A percentile compares a stretch with the other conserved stretches of the same genome.
These are phyloP conservation scores for Trichogramma dendrolimi DNA, from an alignment of 2,888 invertebrate species.

Conservation along the genomic window DNA sequence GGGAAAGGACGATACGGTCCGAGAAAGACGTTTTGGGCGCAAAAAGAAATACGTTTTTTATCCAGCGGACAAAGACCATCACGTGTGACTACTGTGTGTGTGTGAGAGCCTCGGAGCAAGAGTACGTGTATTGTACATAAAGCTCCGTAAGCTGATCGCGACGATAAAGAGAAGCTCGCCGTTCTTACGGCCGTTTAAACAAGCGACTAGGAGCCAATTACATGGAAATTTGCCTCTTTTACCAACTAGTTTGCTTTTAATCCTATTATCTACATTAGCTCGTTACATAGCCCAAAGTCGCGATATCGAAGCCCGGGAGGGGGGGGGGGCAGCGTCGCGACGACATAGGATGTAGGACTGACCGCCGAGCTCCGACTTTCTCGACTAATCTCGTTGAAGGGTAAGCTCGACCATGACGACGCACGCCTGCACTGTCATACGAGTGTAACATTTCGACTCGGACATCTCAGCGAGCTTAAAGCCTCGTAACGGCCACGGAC, in stretches of 20 bases:
- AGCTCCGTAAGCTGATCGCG: too few species aligned
- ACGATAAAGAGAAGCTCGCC: conserved; percentile 45
- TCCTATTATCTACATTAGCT: conserved; percentile 52
- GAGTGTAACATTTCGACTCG: neutral
- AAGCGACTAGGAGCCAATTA: conserved; percentile 29
- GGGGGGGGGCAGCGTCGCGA: neutral
- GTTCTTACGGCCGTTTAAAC: conserved; percentile 51
- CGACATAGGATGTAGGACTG: neutral
- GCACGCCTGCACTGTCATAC: neutral
- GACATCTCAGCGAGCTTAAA: too few species aligned
- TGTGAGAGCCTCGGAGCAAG: too few species aligned
- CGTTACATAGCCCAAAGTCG: conserved; percentile 45
- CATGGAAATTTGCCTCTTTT: too few species aligned
- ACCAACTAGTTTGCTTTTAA: conserved; percentile 32
- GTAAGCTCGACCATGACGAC: conserved; percentile 10
- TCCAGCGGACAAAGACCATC: too few species aligned
- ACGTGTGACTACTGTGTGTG: too few species aligned
- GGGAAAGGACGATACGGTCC: too few species aligned
- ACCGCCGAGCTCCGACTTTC: neutral
- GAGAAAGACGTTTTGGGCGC: too few species aligned
- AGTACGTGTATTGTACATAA: too few species aligned
- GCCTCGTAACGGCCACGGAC: too few species aligned
- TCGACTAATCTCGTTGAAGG: neutral
- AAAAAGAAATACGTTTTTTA: too few species aligned
- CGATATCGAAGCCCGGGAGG: neutral